phyloP scores from a whole-genome alignment of 2,113 vertebrate genomes.

The Dendropsophus ebraccatus region DNA sequence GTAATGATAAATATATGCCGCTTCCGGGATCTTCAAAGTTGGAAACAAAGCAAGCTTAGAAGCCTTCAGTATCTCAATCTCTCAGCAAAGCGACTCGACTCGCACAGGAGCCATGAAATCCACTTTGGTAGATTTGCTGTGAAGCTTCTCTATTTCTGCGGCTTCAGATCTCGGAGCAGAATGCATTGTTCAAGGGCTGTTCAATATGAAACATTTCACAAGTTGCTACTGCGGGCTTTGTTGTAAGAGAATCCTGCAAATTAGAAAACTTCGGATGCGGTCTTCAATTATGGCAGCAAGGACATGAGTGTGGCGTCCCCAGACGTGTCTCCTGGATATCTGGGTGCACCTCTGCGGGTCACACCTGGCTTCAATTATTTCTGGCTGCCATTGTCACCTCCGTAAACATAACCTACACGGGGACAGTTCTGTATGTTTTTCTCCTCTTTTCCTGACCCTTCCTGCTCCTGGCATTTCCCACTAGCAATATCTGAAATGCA shows the following conservation, averaged over 20 bases:
- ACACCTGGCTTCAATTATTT: background rate
- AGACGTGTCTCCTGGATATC: background rate
- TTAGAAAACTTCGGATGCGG: background rate
- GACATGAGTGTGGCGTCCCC: background rate
- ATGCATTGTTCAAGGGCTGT: slow-evolving; percentile 12
- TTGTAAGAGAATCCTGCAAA: slow-evolving; percentile 4
- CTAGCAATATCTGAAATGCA: background rate
- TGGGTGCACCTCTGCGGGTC: background rate
- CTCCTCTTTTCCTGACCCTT: background rate
- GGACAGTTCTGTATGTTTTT: background rate
- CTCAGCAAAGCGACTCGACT: background rate
- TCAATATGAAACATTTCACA: background rate
- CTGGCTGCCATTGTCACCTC: slow-evolving; percentile 2
- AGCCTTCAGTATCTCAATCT: background rate
- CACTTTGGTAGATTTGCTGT: slow-evolving; percentile 12
- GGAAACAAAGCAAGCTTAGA: background rate
- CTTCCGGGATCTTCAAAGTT: background rate
- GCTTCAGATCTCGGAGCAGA: background rate
- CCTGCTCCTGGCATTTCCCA: background rate
- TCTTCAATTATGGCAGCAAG: background rate
- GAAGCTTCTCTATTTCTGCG: background rate
- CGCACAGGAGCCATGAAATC: background rate
- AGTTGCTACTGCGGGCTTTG: slow-evolving; percentile 1
- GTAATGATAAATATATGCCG: background rate
- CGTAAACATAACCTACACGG: background rate